A percentile compares a stretch with the other conserved stretches of the same genome.
phyloP scores from a whole-genome alignment of 2,888 invertebrate species.

The Drosophila buzzatii region DNA sequence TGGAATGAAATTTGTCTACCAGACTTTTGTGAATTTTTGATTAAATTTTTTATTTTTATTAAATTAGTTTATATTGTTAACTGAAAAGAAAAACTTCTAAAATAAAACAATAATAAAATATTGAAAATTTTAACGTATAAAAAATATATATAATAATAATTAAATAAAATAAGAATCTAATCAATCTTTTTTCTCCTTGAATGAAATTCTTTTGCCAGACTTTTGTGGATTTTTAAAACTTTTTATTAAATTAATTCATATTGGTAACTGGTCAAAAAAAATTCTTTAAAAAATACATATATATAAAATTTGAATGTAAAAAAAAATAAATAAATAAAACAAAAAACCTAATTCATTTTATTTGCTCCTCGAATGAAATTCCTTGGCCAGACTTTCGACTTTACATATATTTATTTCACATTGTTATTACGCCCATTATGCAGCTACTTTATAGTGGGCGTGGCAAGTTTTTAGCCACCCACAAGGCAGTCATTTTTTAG shows the following conservation, averaged over 20 bases:
- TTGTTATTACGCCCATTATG: constrained; percentile 45
- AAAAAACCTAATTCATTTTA: background rate
- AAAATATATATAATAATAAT: no score
- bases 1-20: no score
- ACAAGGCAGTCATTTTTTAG: constrained; percentile 26
- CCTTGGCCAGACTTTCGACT: background rate
- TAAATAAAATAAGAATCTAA: background rate
- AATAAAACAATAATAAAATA: no score
- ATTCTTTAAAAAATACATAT: no score
- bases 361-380: background rate
- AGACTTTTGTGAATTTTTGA: no score
- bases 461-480: background rate
- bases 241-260: constrained; percentile 10
- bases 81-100: no score
- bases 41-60: no score
- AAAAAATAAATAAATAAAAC: background rate
- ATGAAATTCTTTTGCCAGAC: background rate
- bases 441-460: constrained; percentile 23
- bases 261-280: constrained; percentile 13
- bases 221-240: no score
- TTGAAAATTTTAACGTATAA: background rate
- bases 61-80: no score
- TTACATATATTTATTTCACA: constrained; percentile 21
- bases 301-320: background rate
- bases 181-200: background rate